phyloP scores from a whole-genome alignment of 2,888 invertebrate genomes.

The Dicyrtoma fusca region DNA sequence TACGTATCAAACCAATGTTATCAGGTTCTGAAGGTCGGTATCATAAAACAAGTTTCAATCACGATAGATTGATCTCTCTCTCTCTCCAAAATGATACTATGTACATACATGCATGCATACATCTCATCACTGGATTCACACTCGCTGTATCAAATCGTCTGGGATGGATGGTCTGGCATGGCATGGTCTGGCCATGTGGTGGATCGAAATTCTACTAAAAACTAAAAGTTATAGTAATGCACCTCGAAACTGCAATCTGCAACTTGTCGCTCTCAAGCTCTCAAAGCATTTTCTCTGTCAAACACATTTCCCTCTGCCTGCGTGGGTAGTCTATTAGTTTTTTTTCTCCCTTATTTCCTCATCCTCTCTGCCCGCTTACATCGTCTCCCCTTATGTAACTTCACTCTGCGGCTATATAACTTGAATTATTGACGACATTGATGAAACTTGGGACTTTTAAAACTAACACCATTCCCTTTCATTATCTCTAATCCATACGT shows the following conservation, averaged over 20 bases:
- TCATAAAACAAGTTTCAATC: slow-evolving; percentile 28
- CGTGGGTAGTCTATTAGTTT: slow-evolving; percentile 18
- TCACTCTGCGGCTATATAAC: too few species aligned
- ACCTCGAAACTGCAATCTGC: slow-evolving; percentile 14
- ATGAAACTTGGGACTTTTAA: too few species aligned
- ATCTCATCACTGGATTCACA: background rate
- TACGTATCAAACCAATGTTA: background rate
- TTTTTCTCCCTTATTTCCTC: background rate
- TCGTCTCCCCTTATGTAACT: background rate
- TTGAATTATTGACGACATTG: too few species aligned
- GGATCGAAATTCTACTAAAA: slow-evolving; percentile 12
- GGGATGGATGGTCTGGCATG: background rate
- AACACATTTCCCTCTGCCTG: slow-evolving; percentile 15
- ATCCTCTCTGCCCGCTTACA: background rate
- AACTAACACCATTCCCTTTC: too few species aligned
- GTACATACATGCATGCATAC: too few species aligned
- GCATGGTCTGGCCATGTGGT: background rate
- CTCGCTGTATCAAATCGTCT: background rate
- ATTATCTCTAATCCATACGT: too few species aligned
- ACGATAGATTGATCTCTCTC: slow-evolving; percentile 19
- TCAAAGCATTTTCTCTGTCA: slow-evolving; percentile 26
- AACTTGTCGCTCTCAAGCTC: slow-evolving; percentile 19
- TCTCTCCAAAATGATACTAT: too few species aligned
- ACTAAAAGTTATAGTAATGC: background rate
- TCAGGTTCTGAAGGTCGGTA: slow-evolving; percentile 19